Base-by-base conservation (phyloP, 2,797 vertebrate genomes). In the Syngnathus acus region DNA sequence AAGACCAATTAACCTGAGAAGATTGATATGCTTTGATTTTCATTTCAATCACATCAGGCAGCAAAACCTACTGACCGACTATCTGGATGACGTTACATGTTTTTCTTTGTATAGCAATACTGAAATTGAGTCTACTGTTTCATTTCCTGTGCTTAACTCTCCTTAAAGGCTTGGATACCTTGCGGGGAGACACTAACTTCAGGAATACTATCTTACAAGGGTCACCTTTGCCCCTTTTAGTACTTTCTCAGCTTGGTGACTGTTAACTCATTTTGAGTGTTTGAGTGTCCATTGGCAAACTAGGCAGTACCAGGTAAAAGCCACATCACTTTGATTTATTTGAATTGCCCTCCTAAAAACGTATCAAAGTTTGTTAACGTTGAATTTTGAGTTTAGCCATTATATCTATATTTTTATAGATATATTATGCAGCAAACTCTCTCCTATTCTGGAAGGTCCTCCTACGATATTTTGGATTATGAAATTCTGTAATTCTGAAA, bases 1-100 rank as follows among this genome's bases (percentile, higher is more conserved):
- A 72, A 84, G 84, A 81, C 77, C 84, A 87, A 89, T 90, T 88
- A 88, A 89, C 86, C 87, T 82, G 64, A 43, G 66, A 75, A 73
- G 75, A 84, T 76, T 88, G 85, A 87, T 83, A 86, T 43, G 70
- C 74, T 78, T 82, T 80, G 76, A 86, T 88, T 87, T 85, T 81
- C 68, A 88, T 89, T 91, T 85, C 81, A 57, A 57, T 57, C 55
- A 37, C 55, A 57, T 32, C 55, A 32, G 32, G 55, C 2, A 38
- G 55, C 14, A 57, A 57, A 57, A 9, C 26, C 6, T 57, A 37
- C 32, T 57, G 32, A 57, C 32, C 21, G 17, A 51, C 9, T 51
- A 19, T n/a, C 9, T 51, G 50, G 50, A 9, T 8, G 50, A 9
- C 8, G 50, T 9, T 51, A 21, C n/a, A 51, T n/a, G 32, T 57